Conservation (phyloP, 64 coral and sea anemone species). For the Stylophora pistillata region DNA sequence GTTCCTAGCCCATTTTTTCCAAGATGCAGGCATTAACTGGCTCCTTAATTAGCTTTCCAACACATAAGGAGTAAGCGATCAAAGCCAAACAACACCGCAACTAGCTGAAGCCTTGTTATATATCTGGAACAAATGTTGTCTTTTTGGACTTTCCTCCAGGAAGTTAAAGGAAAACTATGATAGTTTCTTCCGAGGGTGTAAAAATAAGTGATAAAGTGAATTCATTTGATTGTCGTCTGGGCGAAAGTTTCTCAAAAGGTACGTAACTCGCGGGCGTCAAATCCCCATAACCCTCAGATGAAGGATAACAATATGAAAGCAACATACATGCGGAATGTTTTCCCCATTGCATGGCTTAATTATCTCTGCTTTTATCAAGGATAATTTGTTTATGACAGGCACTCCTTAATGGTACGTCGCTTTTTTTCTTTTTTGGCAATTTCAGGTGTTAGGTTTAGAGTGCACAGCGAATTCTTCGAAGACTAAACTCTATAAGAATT, state of each 20-base stretch:
- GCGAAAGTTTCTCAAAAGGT: too few species aligned
- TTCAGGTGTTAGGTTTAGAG: background rate
- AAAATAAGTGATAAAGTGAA: too few species aligned
- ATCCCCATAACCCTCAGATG: too few species aligned
- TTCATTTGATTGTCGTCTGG: too few species aligned
- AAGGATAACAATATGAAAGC: background rate
- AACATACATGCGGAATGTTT: background rate
- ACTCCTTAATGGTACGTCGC: background rate
- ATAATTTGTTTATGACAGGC: background rate
- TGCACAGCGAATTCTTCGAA: background rate
- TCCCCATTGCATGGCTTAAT: background rate
- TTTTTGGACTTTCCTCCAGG: background rate
- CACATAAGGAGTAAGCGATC: background rate
- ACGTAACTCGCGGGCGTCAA: too few species aligned
- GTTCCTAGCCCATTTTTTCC: too few species aligned
- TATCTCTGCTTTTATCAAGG: background rate
- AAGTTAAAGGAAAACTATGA: too few species aligned
- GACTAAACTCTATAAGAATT: background rate
- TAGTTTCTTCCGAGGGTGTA: too few species aligned
- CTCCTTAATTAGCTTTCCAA: background rate
- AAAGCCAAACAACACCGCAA: background rate
- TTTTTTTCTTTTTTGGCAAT: background rate
- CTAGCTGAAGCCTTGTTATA: background rate
- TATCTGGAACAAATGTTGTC: background rate
- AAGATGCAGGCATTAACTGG: too few species aligned